Evolutionary conservation across 2,113 vertebrate species (phyloP).

Genomic region (Crotalus viridis): DNA sequence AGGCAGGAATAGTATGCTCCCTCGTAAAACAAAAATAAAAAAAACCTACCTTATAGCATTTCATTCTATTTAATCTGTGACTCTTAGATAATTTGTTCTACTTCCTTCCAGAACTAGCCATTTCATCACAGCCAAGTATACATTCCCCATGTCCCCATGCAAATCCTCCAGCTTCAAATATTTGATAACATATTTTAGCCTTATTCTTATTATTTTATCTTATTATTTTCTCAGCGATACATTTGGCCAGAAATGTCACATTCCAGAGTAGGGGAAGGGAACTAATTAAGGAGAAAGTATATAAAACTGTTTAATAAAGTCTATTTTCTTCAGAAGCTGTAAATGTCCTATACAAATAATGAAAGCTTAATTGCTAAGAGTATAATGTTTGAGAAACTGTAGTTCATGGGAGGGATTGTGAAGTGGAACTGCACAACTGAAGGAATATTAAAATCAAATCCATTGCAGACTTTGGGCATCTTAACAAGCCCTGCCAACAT

Average conservation of each 20-base stretch:
- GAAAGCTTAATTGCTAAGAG: background rate
- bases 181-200: constrained; percentile 44
- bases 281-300: constrained; percentile 32
- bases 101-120: constrained; percentile 21
- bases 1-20: constrained; percentile 24
- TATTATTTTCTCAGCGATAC: constrained; percentile 45
- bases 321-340: background rate
- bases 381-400: background rate
- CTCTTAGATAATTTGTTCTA: constrained; percentile 50
- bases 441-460: background rate
- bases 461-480: background rate
- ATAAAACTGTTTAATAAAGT: constrained; percentile 45
- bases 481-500: too few species aligned
- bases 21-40: constrained; percentile 33
- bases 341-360: constrained; percentile 3
- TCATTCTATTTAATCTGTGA: constrained; percentile 41
- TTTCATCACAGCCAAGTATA: constrained; percentile 32
- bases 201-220: constrained; percentile 9
- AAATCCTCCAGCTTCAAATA: constrained; percentile 24
- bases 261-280: constrained; percentile 50
- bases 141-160: constrained; percentile 31
- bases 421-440: rapidly evolving
- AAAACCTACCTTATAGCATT: constrained; percentile 39
- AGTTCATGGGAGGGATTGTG: rapidly evolving
- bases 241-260: constrained; percentile 8